These are phyloP conservation scores for Typhlichthys subterraneus DNA, from an alignment of 2,797 vertebrate genomes.

Conservation along the genomic window DNA sequence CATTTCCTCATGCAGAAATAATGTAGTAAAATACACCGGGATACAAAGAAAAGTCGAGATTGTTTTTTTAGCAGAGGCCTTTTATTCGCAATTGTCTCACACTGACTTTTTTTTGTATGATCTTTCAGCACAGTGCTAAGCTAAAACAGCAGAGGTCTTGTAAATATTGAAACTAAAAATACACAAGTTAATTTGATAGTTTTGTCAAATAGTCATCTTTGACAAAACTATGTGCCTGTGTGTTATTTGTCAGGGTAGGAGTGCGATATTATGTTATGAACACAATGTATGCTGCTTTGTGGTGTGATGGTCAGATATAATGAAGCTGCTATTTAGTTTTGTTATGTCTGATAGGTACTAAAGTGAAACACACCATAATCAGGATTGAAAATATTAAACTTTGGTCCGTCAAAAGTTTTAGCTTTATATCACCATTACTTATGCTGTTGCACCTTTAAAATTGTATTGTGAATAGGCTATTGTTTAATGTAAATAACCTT, in stretches of 20 bases:
- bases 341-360: constrained; percentile 3
- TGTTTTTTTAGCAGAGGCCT: constrained; percentile 1
- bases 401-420: constrained; percentile 8
- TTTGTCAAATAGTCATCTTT: constrained; percentile 8
- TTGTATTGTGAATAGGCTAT: constrained; percentile 53
- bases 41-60: neutral
- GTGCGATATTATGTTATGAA: constrained; percentile 25
- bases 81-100: constrained; percentile 1
- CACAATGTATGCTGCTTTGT: constrained; percentile 11
- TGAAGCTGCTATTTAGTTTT: constrained; percentile 6
- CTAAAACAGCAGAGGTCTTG: neutral
- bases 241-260: constrained; percentile 2
- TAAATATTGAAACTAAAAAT: neutral
- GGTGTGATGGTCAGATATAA: constrained; percentile 41
- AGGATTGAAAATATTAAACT: neutral
- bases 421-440: constrained; percentile 10
- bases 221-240: neutral
- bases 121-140: neutral
- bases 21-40: neutral
- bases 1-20: neutral
- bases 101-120: constrained; percentile 7
- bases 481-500: constrained; percentile 65
- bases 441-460: constrained; percentile 51
- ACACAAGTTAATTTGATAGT: constrained; percentile 3
- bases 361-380: constrained; percentile 3